phyloP scores from a whole-genome alignment of 2,888 invertebrate genomes.

The Balanococcus diminutus region DNA sequence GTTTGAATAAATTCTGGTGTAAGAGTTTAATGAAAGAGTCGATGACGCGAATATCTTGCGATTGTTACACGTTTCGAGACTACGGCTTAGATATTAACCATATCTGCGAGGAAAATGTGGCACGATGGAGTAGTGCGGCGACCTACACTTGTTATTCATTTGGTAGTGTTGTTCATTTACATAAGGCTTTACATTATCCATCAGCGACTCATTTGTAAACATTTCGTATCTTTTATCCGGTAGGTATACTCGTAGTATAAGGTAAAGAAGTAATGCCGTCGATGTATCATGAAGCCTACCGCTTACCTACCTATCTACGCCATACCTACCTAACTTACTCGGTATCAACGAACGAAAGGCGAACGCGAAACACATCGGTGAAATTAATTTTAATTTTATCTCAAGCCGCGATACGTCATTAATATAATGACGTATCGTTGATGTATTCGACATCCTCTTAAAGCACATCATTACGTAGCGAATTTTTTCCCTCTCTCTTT shows the following conservation, averaged over 20 bases:
- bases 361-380: not conserved
- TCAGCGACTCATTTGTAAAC: constrained; percentile 34
- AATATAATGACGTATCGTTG: constrained; percentile 35
- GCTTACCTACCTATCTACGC: not conserved
- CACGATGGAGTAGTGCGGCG: too few species aligned
- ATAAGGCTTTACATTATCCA: constrained; percentile 24
- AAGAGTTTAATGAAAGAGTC: constrained; percentile 1
- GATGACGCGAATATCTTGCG: constrained; percentile 7
- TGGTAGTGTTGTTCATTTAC: constrained; percentile 4
- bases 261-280: not conserved
- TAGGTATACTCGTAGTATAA: not conserved
- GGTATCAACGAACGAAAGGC: not conserved
- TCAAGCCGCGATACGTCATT: constrained; percentile 19
- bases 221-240: constrained; percentile 16
- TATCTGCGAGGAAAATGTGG: not conserved
- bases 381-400: constrained; percentile 37
- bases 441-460: not conserved
- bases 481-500: not conserved
- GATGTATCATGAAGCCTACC: not conserved
- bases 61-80: not conserved
- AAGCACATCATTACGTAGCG: constrained; percentile 16
- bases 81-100: not conserved
- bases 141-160: constrained; percentile 13
- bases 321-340: not conserved
- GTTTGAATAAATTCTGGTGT: not conserved